Percentiles rank a stretch among this genome's conserved stretches.
These are phyloP conservation scores for Agapornis roseicollis DNA, from an alignment of 2,113 vertebrate genomes.

Conservation along the genomic window DNA sequence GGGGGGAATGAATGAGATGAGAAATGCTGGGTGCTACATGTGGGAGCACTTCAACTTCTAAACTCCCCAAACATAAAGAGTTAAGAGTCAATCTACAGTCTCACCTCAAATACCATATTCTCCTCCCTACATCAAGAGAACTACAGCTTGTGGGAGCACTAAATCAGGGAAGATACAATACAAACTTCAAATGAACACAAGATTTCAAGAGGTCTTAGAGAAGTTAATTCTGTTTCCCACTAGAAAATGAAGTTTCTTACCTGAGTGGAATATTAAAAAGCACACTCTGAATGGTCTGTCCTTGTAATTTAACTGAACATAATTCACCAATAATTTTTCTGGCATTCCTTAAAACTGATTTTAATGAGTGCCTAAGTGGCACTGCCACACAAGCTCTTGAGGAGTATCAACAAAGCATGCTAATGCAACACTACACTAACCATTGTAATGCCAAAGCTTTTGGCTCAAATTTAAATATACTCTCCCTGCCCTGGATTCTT, in stretches of 20 bases:
- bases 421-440: background rate
- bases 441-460: background rate
- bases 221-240: constrained; percentile 30
- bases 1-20: background rate
- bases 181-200: constrained; percentile 12
- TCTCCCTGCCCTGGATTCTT: background rate
- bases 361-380: background rate
- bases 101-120: background rate
- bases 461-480: background rate
- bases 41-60: background rate
- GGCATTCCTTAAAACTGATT: background rate
- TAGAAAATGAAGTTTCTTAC: constrained; percentile 18
- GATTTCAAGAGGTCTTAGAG: constrained; percentile 23
- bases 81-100: background rate
- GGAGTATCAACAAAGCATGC: background rate
- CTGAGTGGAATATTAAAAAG: constrained; percentile 18
- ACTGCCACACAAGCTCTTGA: background rate
- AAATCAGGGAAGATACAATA: background rate
- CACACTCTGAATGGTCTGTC: background rate
- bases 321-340: background rate
- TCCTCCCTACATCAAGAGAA: background rate
- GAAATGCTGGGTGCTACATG: background rate
- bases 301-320: background rate
- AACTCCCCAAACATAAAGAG: background rate
- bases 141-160: background rate